Base-by-base conservation (phyloP, 2,888 invertebrate species). In the Trichopria drosophilae region DNA sequence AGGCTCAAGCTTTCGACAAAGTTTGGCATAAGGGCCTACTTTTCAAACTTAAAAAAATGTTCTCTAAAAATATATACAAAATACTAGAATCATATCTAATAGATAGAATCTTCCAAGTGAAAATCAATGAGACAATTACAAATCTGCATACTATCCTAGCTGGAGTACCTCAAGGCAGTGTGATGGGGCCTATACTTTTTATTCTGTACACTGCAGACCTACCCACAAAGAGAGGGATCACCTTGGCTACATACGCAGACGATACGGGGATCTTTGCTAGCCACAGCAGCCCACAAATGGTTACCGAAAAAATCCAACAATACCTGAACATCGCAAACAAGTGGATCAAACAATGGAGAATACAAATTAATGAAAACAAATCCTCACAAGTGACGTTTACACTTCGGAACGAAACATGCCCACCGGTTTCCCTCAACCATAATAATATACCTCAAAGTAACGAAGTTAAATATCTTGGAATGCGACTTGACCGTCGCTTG, bases 311-410 rank as follows among this genome's bases (percentile, higher is more conserved):
- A n/a, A n/a, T n/a, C n/a, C n/a, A n/a, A n/a, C n/a, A n/a, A n/a
- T n/a, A n/a, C n/a, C n/a, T n/a, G n/a, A n/a, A n/a, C n/a, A n/a
- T n/a, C n/a, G n/a, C n/a, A n/a, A n/a, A 39, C 13, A 41, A 51
- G 15, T 58, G 58, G 58, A 53, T 49, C 13, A 49, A 55, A 32
- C 32, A 51, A 34, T 52, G 58, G 59, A 51, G 47, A 48, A 63
- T 56, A 9, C 55, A 63, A 46, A 26, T 58, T 6, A 59, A 59
- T 43, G 54, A 57, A 23, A n/a, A n/a, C n/a, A n/a, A n/a, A n/a
- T n/a, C n/a, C n/a, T n/a, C n/a, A n/a, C n/a, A n/a, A n/a, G n/a
- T n/a, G n/a, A n/a, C n/a, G n/a, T n/a, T n/a, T n/a, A n/a, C n/a
- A n/a, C n/a, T n/a, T n/a, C n/a, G n/a, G n/a, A n/a, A n/a, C n/a